phyloP scores from a whole-genome alignment of 2,113 vertebrate genomes.

The Stictonetta naevosa region DNA sequence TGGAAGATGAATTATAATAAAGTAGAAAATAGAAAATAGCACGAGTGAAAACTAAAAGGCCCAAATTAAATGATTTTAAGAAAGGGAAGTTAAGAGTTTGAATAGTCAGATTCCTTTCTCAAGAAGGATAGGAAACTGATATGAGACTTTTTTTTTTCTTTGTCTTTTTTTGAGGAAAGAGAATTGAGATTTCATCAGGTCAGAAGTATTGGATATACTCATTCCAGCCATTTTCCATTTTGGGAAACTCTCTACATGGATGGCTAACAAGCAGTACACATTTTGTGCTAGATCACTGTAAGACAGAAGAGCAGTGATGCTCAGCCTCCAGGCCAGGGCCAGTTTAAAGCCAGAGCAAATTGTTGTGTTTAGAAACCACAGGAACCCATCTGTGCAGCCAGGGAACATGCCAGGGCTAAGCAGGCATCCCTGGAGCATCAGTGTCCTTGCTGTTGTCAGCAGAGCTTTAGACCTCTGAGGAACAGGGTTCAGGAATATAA shows the following conservation, averaged over 20 bases:
- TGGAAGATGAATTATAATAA: background rate
- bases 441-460: rapidly evolving
- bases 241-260: background rate
- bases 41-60: background rate
- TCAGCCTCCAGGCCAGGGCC: background rate
- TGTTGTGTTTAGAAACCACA: rapidly evolving
- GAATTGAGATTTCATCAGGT: background rate
- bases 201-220: background rate
- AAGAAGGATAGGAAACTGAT: background rate
- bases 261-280: rapidly evolving
- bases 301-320: background rate
- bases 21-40: background rate
- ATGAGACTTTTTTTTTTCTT: background rate
- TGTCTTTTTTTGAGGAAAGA: background rate
- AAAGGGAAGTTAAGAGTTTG: rapidly evolving
- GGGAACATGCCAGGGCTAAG: background rate
- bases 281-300: background rate
- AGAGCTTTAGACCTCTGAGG: background rate
- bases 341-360: background rate
- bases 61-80: background rate
- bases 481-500: background rate
- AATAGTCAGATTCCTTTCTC: background rate
- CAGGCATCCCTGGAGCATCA: background rate
- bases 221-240: background rate
- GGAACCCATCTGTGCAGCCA: background rate